Conservation (phyloP, 1,140 invertebrate genomes). For the Brachionus sp. region DNA sequence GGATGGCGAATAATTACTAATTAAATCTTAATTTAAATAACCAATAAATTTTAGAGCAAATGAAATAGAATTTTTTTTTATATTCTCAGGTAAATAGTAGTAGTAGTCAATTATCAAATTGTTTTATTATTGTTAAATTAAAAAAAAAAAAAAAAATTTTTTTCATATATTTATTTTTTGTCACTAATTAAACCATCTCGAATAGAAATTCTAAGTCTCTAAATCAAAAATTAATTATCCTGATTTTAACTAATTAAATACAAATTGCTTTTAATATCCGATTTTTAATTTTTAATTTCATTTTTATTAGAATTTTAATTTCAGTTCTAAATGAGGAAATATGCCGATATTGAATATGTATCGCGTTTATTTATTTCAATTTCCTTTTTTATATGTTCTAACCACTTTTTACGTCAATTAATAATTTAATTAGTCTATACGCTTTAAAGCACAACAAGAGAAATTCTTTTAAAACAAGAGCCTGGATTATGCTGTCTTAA, state of each 20-base stretch:
- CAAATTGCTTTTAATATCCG: slow-evolving; percentile 44
- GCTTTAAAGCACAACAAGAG: too few species aligned
- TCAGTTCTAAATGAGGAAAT: not conserved
- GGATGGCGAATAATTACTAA: slow-evolving; percentile 25
- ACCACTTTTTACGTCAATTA: slow-evolving; percentile 24
- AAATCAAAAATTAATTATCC: slow-evolving; percentile 41
- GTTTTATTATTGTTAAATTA: not conserved
- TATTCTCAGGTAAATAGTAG: not conserved
- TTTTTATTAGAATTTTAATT: slow-evolving; percentile 15
- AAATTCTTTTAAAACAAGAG: too few species aligned
- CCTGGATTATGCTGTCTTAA: not conserved
- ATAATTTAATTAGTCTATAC: slow-evolving; percentile 8
- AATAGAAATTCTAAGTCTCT: not conserved
- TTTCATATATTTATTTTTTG: not conserved
- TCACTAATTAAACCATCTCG: slow-evolving; percentile 11
- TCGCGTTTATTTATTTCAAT: slow-evolving; percentile 8
- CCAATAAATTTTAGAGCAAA: not conserved
- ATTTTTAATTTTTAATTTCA: slow-evolving; percentile 29
- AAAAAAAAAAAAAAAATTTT: not conserved
- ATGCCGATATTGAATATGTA: not conserved
- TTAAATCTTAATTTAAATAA: slow-evolving; percentile 15
- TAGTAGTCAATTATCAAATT: slow-evolving; percentile 23
- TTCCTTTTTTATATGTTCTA: not conserved
- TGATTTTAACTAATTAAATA: slow-evolving; percentile 34
- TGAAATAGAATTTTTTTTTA: not conserved